A percentile compares a stretch with the other conserved stretches of the same genome.
Evolutionary conservation across 2,113 vertebrate genomes (phyloP).

Genomic region (Cyprinodon variegatus): DNA sequence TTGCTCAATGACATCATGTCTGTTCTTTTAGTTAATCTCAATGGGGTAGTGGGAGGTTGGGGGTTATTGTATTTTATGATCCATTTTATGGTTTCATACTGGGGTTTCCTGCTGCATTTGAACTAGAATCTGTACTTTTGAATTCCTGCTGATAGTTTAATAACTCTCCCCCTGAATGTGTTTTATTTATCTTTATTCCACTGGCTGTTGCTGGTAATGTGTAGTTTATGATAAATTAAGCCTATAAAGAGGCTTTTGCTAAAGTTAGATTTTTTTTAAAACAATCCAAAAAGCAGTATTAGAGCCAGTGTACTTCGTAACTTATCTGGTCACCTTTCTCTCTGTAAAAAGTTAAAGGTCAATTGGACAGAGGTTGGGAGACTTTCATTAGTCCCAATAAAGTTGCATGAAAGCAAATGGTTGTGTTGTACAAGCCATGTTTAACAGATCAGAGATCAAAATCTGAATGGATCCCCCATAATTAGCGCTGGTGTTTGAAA

Average conservation of each 20-base stretch:
- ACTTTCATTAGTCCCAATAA: slow-evolving; percentile 48
- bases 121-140: slow-evolving; percentile 41
- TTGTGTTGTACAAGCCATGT: slow-evolving; percentile 57
- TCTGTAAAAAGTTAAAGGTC: slow-evolving; percentile 45
- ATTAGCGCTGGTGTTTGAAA: slow-evolving; percentile 62
- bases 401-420: slow-evolving; percentile 52
- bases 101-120: slow-evolving; percentile 47
- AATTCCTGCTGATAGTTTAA: slow-evolving; percentile 49
- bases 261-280: background rate
- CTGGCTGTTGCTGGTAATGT: slow-evolving; percentile 30
- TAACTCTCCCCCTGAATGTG: slow-evolving; percentile 5
- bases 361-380: slow-evolving; percentile 47
- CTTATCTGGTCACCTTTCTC: slow-evolving; percentile 10
- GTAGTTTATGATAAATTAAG: slow-evolving; percentile 1
- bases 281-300: slow-evolving; percentile 8
- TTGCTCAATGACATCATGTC: slow-evolving; percentile 58
- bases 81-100: slow-evolving; percentile 61
- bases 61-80: slow-evolving; percentile 51
- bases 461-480: slow-evolving; percentile 67
- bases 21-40: slow-evolving; percentile 45
- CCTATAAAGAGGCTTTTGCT: background rate
- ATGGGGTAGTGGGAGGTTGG: slow-evolving; percentile 8
- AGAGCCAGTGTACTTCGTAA: slow-evolving; percentile 16
- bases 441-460: slow-evolving; percentile 68
- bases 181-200: slow-evolving; percentile 29